Evolutionary conservation across 2,888 invertebrate species (phyloP).

Genomic region (Rotaria sp.): DNA sequence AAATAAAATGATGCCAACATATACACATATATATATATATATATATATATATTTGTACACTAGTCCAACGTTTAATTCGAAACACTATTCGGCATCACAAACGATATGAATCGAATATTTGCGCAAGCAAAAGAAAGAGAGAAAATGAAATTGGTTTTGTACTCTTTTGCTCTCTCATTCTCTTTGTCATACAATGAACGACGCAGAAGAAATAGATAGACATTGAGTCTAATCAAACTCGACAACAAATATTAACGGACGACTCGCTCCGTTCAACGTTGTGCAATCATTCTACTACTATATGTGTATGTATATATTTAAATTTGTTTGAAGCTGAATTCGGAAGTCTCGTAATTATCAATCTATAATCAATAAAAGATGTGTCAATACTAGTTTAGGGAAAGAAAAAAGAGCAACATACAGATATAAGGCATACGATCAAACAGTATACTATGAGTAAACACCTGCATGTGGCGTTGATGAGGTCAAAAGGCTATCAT

Average conservation of each 20-base stretch:
- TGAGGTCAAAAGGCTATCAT: slow-evolving; percentile 22
- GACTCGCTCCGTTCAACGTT: neutral
- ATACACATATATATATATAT: neutral
- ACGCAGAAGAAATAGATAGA: neutral
- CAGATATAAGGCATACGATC: neutral
- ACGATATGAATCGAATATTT: neutral
- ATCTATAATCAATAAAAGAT: slow-evolving; percentile 14
- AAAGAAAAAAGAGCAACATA: neutral
- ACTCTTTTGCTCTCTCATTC: neutral
- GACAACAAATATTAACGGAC: slow-evolving; percentile 2
- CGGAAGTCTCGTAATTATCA: neutral
- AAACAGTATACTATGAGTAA: neutral
- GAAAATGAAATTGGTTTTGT: neutral
- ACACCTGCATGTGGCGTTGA: slow-evolving; percentile 22
- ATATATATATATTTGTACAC: neutral
- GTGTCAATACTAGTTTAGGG: neutral
- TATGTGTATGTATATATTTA: neutral
- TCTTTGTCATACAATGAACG: neutral
- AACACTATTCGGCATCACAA: neutral
- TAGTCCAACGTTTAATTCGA: neutral
- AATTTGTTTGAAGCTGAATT: neutral
- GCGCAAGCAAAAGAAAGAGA: neutral
- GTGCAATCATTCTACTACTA: neutral
- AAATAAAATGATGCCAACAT: neutral
- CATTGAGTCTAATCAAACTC: slow-evolving; percentile 5